phyloP scores from a whole-genome alignment of 2,888 invertebrate genomes.

The Phaedon cochleariae region DNA sequence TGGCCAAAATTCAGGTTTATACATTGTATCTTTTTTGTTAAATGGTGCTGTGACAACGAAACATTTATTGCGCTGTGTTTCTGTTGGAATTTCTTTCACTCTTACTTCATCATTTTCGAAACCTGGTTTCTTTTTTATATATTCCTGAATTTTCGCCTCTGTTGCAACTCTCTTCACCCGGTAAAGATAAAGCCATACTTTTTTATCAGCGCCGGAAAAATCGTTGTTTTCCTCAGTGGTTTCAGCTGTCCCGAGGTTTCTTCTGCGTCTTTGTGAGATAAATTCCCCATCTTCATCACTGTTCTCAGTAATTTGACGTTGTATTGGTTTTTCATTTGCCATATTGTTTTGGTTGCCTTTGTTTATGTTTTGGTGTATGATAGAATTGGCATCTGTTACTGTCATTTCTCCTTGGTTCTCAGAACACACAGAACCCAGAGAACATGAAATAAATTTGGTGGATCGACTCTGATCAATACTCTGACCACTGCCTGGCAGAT shows the following conservation, averaged over 20 bases:
- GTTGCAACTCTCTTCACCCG: too few relatives aligned
- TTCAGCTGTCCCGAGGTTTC: background rate
- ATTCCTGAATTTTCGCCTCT: background rate
- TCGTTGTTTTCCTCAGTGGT: background rate
- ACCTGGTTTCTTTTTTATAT: background rate
- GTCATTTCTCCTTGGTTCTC: too few relatives aligned
- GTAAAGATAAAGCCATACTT: background rate
- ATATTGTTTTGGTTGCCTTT: too few relatives aligned
- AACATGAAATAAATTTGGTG: too few relatives aligned
- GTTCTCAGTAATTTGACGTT: too few relatives aligned
- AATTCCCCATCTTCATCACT: too few relatives aligned
- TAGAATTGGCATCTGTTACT: too few relatives aligned
- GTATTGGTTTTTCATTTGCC: too few relatives aligned
- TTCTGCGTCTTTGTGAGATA: background rate
- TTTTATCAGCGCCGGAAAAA: background rate
- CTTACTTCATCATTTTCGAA: background rate
- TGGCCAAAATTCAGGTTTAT: background rate
- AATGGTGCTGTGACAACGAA: conserved; percentile 3
- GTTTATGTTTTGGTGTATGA: too few relatives aligned
- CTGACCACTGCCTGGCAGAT: too few relatives aligned
- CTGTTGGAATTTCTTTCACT: background rate
- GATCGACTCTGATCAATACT: too few relatives aligned
- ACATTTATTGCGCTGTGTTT: background rate
- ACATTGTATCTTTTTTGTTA: background rate
- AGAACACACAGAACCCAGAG: too few relatives aligned